These are phyloP conservation scores for Charadrius vociferus DNA, from an alignment of 2,113 vertebrate species.

Conservation along the genomic window DNA sequence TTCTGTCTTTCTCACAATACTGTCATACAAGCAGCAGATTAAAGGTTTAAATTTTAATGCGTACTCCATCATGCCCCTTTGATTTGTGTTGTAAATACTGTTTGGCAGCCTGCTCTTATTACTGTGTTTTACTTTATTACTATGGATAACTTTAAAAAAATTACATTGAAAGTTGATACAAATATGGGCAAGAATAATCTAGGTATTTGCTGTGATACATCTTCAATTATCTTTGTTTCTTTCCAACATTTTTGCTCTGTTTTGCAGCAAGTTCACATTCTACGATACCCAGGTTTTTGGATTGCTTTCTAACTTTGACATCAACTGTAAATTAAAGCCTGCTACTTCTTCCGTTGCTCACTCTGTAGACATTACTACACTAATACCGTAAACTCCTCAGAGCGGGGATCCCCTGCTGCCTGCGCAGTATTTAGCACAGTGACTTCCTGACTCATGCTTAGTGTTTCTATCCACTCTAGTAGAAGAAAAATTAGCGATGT, in stretches of 20 bases:
- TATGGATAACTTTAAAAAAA: background rate
- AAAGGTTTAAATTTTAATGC: slow-evolving; percentile 48
- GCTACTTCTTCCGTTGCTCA: background rate
- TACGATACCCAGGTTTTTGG: background rate
- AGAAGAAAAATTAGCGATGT: background rate
- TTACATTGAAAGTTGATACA: background rate
- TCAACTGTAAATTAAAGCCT: background rate
- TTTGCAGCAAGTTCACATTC: background rate
- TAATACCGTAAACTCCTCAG: background rate
- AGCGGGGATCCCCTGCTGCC: background rate
- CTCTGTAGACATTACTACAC: background rate
- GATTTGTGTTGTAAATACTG: background rate
- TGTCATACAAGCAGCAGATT: slow-evolving; percentile 1
- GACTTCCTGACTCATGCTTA: background rate
- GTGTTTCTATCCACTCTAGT: background rate
- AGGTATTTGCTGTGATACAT: background rate
- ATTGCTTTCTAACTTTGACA: background rate
- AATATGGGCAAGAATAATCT: background rate
- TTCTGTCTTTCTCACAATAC: slow-evolving; percentile 24
- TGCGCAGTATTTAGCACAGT: background rate
- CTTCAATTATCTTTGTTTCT: background rate
- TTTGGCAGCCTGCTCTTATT: background rate
- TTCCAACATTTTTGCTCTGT: background rate
- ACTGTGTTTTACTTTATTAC: slow-evolving; percentile 12
- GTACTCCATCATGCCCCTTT: background rate